These are phyloP conservation scores for Trinectes maculatus DNA, from an alignment of 2,113 vertebrate genomes.

Conservation along the genomic window DNA sequence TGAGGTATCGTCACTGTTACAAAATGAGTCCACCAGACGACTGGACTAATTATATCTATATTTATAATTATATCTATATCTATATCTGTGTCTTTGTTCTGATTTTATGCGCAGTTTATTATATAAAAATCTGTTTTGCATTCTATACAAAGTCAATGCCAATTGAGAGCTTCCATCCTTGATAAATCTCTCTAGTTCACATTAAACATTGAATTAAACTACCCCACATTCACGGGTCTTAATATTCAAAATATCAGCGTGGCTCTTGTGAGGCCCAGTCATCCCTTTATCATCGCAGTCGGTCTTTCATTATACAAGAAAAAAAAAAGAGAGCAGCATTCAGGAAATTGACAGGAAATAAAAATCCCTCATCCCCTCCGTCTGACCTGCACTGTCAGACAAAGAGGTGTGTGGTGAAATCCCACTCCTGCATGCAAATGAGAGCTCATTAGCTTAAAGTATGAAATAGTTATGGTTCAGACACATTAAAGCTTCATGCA, in stretches of 20 bases:
- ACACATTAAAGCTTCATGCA: too few relatives aligned
- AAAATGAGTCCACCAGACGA: too few relatives aligned
- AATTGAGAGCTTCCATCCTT: neutral
- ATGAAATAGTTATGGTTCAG: neutral
- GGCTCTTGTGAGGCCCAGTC: neutral
- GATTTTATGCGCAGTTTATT: too few relatives aligned
- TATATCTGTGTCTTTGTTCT: too few relatives aligned
- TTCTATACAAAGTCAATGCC: neutral
- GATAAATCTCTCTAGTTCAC: neutral
- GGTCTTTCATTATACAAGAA: neutral
- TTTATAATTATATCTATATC: too few relatives aligned
- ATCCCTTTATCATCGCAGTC: neutral
- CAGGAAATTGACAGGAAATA: neutral
- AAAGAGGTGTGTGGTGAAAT: conserved; percentile 4
- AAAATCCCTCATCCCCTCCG: neutral
- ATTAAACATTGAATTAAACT: neutral
- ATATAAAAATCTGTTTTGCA: too few relatives aligned
- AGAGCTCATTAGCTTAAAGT: conserved; percentile 12
- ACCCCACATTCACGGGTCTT: neutral
- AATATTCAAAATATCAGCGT: neutral
- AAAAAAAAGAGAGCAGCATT: neutral
- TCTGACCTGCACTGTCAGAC: neutral
- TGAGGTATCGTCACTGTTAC: neutral
- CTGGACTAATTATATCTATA: too few relatives aligned
- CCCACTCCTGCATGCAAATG: conserved; percentile 14